phyloP scores from a whole-genome alignment of 2,797 vertebrate genomes.

The Chelon labrosus region DNA sequence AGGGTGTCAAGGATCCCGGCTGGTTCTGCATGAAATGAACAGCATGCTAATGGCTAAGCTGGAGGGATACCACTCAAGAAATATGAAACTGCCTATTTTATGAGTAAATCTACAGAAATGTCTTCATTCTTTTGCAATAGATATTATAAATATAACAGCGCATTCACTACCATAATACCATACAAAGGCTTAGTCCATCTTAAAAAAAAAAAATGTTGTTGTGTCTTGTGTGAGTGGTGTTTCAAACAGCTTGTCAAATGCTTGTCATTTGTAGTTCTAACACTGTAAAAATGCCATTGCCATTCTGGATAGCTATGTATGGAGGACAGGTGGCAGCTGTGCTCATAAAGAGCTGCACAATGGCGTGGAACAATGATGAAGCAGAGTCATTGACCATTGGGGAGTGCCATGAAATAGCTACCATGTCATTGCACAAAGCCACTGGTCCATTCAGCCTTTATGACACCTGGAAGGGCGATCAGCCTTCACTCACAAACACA shows the following conservation, averaged over 20 bases:
- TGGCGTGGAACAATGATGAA: slow-evolving; percentile 83
- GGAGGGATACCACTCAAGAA: slow-evolving; percentile 48
- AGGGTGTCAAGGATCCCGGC: slow-evolving; percentile 67
- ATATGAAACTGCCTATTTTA: slow-evolving; percentile 38
- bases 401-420: slow-evolving; percentile 78
- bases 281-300: slow-evolving; percentile 66
- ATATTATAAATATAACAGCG: slow-evolving; percentile 26
- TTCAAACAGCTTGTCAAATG: slow-evolving; percentile 63
- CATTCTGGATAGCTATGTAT: slow-evolving; percentile 72
- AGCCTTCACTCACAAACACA: slow-evolving; percentile 71
- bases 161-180: slow-evolving; percentile 1
- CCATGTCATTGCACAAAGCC: slow-evolving; percentile 80
- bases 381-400: slow-evolving; percentile 79
- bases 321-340: slow-evolving; percentile 83
- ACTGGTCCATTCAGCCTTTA: slow-evolving; percentile 80
- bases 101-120: slow-evolving; percentile 24
- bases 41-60: slow-evolving; percentile 56
- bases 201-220: slow-evolving; percentile 15
- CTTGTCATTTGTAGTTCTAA: slow-evolving; percentile 64
- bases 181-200: slow-evolving; percentile 21
- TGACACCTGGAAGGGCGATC: slow-evolving; percentile 76
- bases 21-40: slow-evolving; percentile 73
- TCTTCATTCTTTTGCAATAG: slow-evolving; percentile 20
- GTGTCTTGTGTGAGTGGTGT: slow-evolving; percentile 29
- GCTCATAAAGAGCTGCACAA: slow-evolving; percentile 82